Evolutionary conservation across 2,113 vertebrate genomes (phyloP).

Genomic region (Sphaerodactylus townsendi): DNA sequence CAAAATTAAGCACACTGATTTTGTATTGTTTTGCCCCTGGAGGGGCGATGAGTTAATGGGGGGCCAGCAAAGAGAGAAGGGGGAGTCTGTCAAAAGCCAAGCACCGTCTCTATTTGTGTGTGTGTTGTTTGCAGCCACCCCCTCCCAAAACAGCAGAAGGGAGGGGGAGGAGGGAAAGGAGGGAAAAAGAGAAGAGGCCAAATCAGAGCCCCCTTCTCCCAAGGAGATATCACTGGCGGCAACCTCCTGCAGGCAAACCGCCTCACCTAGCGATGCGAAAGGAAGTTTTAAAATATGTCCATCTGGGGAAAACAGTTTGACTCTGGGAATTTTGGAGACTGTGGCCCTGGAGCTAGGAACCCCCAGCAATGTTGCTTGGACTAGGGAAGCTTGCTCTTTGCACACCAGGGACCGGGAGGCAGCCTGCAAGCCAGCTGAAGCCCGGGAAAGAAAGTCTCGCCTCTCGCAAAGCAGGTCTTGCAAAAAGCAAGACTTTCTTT

Average conservation of each 20-base stretch:
- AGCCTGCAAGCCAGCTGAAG: not conserved
- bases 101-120: not conserved
- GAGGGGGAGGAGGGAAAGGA: not conserved
- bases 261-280: slow-evolving; percentile 13
- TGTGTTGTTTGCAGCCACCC: slow-evolving; percentile 13
- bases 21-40: not conserved
- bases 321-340: slow-evolving; percentile 26
- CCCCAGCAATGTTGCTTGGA: not conserved
- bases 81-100: not conserved
- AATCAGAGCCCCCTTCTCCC: slow-evolving; percentile 23
- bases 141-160: slow-evolving; percentile 16
- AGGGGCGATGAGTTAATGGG: not conserved
- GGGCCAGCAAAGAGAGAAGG: not conserved
- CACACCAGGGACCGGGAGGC: not conserved
- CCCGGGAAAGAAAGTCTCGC: too few species aligned
- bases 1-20: not conserved
- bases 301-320: not conserved
- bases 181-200: not conserved
- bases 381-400: not conserved
- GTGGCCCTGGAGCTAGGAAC: not conserved
- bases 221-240: slow-evolving; percentile 16
- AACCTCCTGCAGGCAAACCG: slow-evolving; percentile 17
- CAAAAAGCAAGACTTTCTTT: too few species aligned
- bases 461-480: too few species aligned
- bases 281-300: slow-evolving; percentile 13